Evolutionary conservation across 1,140 invertebrate species (phyloP).

Genomic region (Brachystomella parvula): DNA sequence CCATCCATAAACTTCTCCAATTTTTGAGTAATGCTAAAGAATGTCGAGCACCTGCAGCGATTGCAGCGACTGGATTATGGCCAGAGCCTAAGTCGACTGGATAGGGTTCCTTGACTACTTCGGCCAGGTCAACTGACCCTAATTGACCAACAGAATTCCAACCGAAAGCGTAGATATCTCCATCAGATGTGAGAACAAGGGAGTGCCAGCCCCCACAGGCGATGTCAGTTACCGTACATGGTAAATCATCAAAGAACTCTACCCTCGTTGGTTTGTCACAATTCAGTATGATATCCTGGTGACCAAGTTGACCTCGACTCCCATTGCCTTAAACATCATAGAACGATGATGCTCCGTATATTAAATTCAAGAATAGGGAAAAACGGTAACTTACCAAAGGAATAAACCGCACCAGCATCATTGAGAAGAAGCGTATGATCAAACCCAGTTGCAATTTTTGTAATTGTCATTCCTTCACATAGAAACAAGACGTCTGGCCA

Average conservation of each 20-base stretch:
- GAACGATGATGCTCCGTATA: constrained; percentile 10
- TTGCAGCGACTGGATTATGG: constrained; percentile 39
- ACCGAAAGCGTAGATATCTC: constrained; percentile 49
- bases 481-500: constrained; percentile 10
- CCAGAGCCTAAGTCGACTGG: constrained; percentile 37
- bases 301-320: constrained; percentile 76
- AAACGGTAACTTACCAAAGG: constrained; percentile 57
- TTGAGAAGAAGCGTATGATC: constrained; percentile 69
- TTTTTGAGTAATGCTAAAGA: constrained; percentile 61
- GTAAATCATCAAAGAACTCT: constrained; percentile 38
- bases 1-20: constrained; percentile 62
- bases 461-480: constrained; percentile 44
- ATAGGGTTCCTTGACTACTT: constrained; percentile 16
- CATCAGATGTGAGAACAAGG: constrained; percentile 43
- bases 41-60: constrained; percentile 77
- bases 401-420: constrained; percentile 61
- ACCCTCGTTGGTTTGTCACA: constrained; percentile 25
- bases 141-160: constrained; percentile 56
- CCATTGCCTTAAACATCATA: constrained; percentile 28
- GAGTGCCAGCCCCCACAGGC: constrained; percentile 50
- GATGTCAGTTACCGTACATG: constrained; percentile 54
- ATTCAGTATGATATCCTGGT: constrained; percentile 47
- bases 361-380: constrained; percentile 23
- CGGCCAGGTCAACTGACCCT: constrained; percentile 21
- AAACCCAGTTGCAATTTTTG: constrained; percentile 63